Evolutionary conservation across 2,113 vertebrate species (phyloP).

Genomic region (Nannobrachium achirus): DNA sequence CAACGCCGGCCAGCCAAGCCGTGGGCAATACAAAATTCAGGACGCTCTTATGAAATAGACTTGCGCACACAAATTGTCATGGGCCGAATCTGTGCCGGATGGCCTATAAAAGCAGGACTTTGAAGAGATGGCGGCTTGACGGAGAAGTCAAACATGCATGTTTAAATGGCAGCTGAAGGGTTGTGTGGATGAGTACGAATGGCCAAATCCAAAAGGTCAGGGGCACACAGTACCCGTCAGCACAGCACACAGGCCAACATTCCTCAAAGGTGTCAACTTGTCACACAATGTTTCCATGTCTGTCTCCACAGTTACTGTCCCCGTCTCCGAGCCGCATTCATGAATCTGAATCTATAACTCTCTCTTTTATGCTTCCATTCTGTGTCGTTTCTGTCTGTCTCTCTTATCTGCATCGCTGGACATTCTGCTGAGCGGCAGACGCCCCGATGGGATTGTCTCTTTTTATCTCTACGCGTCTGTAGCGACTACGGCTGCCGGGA

Average conservation of each 20-base stretch:
- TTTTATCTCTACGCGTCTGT: conserved; percentile 51
- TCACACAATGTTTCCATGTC: conserved; percentile 63
- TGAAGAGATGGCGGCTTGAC: conserved; percentile 3
- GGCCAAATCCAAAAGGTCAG: conserved; percentile 61
- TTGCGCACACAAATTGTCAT: no score
- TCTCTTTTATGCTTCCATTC: conserved; percentile 27
- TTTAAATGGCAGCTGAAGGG: conserved; percentile 42
- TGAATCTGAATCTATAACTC: conserved; percentile 34
- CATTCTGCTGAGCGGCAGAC: conserved; percentile 38
- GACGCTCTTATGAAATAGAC: no score
- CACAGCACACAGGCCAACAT: conserved; percentile 26
- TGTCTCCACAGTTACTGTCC: conserved; percentile 48
- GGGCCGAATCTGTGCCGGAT: conserved; percentile 4
- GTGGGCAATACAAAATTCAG: no score
- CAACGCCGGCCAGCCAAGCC: no score
- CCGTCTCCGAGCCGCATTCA: conserved; percentile 25
- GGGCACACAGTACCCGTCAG: conserved; percentile 47
- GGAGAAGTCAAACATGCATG: conserved; percentile 47
- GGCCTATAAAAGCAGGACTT: conserved; percentile 10
- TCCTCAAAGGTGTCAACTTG: conserved; percentile 60
- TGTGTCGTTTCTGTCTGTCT: conserved; percentile 34
- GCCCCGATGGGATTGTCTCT: conserved; percentile 46
- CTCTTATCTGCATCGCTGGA: conserved; percentile 55
- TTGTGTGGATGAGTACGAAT: conserved; percentile 32
- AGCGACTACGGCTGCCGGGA: conserved; percentile 32